phyloP scores from a whole-genome alignment of 1,140 invertebrate species.

The Tetragnatha versicolor region DNA sequence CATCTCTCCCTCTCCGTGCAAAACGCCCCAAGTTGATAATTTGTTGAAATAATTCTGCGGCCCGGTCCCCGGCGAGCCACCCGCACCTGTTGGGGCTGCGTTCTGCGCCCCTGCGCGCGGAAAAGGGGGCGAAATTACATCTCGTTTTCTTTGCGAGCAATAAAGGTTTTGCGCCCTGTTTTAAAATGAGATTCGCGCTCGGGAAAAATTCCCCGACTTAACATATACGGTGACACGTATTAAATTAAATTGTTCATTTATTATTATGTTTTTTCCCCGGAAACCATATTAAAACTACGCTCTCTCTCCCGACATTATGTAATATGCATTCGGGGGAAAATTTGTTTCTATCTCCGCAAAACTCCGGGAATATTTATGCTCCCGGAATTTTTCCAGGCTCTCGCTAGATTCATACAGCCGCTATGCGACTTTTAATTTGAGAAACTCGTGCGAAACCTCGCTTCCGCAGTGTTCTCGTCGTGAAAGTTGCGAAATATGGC shows the following conservation, averaged over 20 bases:
- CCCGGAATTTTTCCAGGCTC: too few species aligned
- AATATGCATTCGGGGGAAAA: conserved; percentile 46
- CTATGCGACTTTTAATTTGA: too few species aligned
- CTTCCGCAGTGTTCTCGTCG: too few species aligned
- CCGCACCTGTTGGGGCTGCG: conserved; percentile 42
- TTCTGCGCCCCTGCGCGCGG: conserved; percentile 7
- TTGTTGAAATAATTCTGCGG: conserved; percentile 54
- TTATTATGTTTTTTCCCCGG: conserved; percentile 44
- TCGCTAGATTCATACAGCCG: too few species aligned
- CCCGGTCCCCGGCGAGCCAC: conserved; percentile 6
- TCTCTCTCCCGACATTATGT: conserved; percentile 36
- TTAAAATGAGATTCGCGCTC: conserved; percentile 43
- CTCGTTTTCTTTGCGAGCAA: conserved; percentile 48
- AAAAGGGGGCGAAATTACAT: conserved; percentile 46
- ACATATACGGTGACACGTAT: conserved; percentile 51
- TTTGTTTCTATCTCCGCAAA: conserved; percentile 35
- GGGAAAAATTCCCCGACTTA: conserved; percentile 39
- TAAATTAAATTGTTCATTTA: conserved; percentile 54
- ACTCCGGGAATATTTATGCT: background rate
- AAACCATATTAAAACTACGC: conserved; percentile 34
- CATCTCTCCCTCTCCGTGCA: background rate
- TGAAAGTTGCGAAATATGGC: too few species aligned
- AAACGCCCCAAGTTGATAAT: conserved; percentile 42
- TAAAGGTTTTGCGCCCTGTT: conserved; percentile 51
- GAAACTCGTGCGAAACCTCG: too few species aligned